Base-by-base conservation (phyloP, 2,888 invertebrate species). In the Portevinia maculata region DNA sequence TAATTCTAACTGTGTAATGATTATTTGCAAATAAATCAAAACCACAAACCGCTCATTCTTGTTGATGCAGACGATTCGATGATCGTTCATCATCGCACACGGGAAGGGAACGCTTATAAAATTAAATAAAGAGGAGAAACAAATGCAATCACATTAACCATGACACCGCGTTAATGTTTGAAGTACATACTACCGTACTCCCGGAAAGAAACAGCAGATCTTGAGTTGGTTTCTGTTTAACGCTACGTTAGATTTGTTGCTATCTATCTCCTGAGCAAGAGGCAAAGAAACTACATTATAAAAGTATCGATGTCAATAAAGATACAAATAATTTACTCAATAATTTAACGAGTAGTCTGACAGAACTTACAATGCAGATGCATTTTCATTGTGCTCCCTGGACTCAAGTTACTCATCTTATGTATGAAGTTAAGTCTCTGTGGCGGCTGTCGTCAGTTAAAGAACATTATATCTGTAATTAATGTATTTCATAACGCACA, bases 401-500 rank as follows among this genome's bases (percentile, higher is more conserved):
- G 15, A 41, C 41, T 44, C 44, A 32, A 13, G n/a, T 53, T 11
- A 53, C 41, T 53, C 21, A 19, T 30, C 28, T 65, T 52, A 32
- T 44, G 41, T 53, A 19, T 19, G 50, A 28, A 65, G 13, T n/a
- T 67, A 52, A 65, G 15, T 30, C 44, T 44, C 15, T 13, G n/a
- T 44, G 67, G 24, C 30, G 19, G 11, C 19, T 1, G 52, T 28
- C 28, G 37, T 9, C 19, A 28, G 32, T 11, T 52, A 1, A 44
- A 71, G 71, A 41, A 44, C 52, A 21, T 53, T 53, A 62, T 53
- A 7, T n/a, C 60, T 34, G 53, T 53, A 71, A 71, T 71, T 71
- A 71, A 71, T 71, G 71, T 71, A 71, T 71, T 60, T 62, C 71
- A 71, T 71, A 71, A 71, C 52, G 60, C 71, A 71, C 71, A 53